Percentiles rank a stretch among this genome's conserved stretches.
phyloP scores from a whole-genome alignment of 2,888 invertebrate species.

The Drosophila formosana region DNA sequence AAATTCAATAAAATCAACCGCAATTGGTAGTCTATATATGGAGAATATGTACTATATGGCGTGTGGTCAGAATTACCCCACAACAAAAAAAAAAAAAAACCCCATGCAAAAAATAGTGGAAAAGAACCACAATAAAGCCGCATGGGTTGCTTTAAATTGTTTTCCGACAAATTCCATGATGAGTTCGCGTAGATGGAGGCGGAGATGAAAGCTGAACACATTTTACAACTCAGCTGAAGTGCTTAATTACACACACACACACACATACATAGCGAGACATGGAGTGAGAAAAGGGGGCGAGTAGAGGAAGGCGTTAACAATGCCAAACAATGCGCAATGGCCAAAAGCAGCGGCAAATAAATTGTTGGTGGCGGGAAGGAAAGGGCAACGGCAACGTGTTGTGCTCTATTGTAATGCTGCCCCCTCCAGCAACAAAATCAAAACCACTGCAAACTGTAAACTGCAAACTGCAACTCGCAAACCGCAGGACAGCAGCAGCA shows the following conservation, averaged over 20 bases:
- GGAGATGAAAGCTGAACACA: conserved; percentile 57
- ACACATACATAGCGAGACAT: conserved; percentile 14
- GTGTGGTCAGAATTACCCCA: conserved; percentile 9
- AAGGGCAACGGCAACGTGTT: neutral
- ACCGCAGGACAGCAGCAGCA: conserved; percentile 26
- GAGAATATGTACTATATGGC: conserved; percentile 24
- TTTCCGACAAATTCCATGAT: conserved; percentile 69
- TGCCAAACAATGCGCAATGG: conserved; percentile 54
- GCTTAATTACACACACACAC: conserved; percentile 68
- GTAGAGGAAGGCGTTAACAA: conserved; percentile 14
- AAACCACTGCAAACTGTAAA: conserved; percentile 61
- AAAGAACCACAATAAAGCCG: conserved; percentile 51
- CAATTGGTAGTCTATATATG: conserved; percentile 70
- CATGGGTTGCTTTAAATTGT: conserved; percentile 77
- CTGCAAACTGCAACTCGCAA: conserved; percentile 41
- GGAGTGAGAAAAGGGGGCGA: neutral
- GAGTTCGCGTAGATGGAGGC: conserved; percentile 29
- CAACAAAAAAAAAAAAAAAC: conserved; percentile 1
- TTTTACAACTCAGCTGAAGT: conserved; percentile 79
- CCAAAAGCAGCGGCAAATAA: conserved; percentile 49
- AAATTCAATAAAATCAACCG: conserved; percentile 64
- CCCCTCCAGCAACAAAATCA: conserved; percentile 66
- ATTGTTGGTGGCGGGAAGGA: conserved; percentile 40
- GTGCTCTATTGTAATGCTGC: conserved; percentile 53
- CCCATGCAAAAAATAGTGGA: conserved; percentile 2